Base-by-base conservation (phyloP, 2,888 invertebrate species). In the Lacanobia wlatinum region DNA sequence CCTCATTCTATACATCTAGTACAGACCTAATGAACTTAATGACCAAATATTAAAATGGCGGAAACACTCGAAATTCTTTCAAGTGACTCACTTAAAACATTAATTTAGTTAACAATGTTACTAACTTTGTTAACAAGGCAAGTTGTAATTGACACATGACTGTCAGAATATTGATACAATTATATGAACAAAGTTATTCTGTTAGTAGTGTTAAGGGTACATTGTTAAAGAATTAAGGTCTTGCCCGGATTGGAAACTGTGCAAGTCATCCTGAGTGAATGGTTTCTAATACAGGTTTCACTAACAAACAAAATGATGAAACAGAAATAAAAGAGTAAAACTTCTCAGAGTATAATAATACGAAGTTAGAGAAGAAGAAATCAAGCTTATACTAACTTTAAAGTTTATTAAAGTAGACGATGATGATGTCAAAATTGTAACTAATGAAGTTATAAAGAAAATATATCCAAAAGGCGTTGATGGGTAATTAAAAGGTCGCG, bases 241-340 rank as follows among this genome's bases (percentile, higher is more conserved):
- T n/a, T 18, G 53, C 5, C 9, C 38, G 48, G 1, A 63, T 68
- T 16, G 38, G 21, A 21, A 70, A 66, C 55, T 40, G n/a, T 76
- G 63, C 78, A 76, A 80, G 78, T 78, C 78, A 81, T 81, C n/a
- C n/a, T 70, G 65, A 76, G 40, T 62, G 62, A 40, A 76, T 34
- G 14, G 10, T 62, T 76, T 55, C 18, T 48, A 56, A 56, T 43
- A 23, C 12, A 43, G 43, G n/a, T 60, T 48, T 43, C 40, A 46
- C 8, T 46, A 46, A 62, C 52, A 78, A 56, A 48, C 46, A 46
- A 28, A 58, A 75, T 75, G 21, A 71, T 71, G 46, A 78, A 53
- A 52, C 16, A 61, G 18, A 46, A 74, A 69, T 48, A 34, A 8
- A 55, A n/a, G 12, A 52, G 7, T 18, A 46, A 62, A 40, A 48